These are phyloP conservation scores for Lithophane socia DNA, from an alignment of 2,888 invertebrate species.

Conservation along the genomic window DNA sequence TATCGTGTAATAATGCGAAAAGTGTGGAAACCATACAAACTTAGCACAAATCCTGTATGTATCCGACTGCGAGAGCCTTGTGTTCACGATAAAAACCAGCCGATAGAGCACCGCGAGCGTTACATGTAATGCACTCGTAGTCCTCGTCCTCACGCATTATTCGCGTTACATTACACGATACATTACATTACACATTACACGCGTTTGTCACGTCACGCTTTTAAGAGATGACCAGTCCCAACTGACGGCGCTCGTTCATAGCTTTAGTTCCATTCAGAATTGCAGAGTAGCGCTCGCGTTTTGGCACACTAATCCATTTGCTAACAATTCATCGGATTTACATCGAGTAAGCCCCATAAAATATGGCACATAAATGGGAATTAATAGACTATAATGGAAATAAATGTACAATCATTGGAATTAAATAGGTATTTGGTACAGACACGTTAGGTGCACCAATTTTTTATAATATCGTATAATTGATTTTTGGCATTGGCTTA, in stretches of 20 bases:
- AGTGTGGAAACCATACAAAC: background rate
- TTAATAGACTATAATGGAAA: conserved; percentile 16
- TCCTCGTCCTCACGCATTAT: background rate
- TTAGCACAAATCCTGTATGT: background rate
- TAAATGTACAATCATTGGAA: conserved; percentile 3
- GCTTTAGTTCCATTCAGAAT: background rate
- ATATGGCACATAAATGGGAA: conserved; percentile 21
- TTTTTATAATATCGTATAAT: background rate
- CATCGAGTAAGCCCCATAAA: conserved; percentile 24
- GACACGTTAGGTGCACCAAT: background rate
- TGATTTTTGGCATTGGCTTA: no score
- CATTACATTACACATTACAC: background rate
- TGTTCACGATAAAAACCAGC: background rate
- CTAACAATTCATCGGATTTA: conserved; percentile 19
- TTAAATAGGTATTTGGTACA: background rate
- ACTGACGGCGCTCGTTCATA: background rate
- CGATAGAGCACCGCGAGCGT: background rate
- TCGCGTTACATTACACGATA: background rate
- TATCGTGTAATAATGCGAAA: background rate
- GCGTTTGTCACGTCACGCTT: background rate
- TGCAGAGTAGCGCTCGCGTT: background rate
- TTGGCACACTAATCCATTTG: background rate
- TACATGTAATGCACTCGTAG: background rate
- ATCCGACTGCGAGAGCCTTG: no score
- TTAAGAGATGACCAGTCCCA: background rate